These are phyloP conservation scores for Leucophenga montana DNA, from an alignment of 2,888 invertebrate species.

Conservation along the genomic window DNA sequence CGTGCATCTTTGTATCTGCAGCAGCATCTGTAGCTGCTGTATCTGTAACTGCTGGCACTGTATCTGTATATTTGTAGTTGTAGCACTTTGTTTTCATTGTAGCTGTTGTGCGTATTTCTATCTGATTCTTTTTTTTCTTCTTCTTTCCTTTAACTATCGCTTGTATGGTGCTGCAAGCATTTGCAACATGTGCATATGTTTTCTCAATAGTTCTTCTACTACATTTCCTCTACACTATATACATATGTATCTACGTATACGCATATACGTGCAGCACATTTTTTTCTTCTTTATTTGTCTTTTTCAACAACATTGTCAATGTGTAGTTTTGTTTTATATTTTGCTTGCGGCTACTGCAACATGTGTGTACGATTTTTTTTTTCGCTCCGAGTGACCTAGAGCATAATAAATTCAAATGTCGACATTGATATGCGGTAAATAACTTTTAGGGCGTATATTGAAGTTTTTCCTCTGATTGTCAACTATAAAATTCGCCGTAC, in stretches of 20 bases:
- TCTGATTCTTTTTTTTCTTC: neutral
- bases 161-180: neutral
- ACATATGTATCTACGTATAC: too few relatives aligned
- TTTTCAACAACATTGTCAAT: conserved; percentile 40
- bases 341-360: neutral
- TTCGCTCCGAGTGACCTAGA: conserved; percentile 32
- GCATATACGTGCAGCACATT: neutral
- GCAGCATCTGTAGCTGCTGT: neutral
- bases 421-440: conserved; percentile 53
- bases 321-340: conserved; percentile 17
- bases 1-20: conserved; percentile 26
- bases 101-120: neutral
- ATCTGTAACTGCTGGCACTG: neutral
- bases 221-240: conserved; percentile 12
- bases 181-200: conserved; percentile 20
- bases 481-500: conserved; percentile 27
- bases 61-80: conserved; percentile 5
- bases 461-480: conserved; percentile 14
- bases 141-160: neutral
- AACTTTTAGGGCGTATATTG: conserved; percentile 33
- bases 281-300: neutral
- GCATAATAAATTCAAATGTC: conserved; percentile 54
- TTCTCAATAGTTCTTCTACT: conserved; percentile 18
- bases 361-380: neutral
- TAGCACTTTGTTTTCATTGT: conserved; percentile 11